Evolutionary conservation across 1,140 invertebrate species (phyloP).

Genomic region (Drosophila biarmipes): DNA sequence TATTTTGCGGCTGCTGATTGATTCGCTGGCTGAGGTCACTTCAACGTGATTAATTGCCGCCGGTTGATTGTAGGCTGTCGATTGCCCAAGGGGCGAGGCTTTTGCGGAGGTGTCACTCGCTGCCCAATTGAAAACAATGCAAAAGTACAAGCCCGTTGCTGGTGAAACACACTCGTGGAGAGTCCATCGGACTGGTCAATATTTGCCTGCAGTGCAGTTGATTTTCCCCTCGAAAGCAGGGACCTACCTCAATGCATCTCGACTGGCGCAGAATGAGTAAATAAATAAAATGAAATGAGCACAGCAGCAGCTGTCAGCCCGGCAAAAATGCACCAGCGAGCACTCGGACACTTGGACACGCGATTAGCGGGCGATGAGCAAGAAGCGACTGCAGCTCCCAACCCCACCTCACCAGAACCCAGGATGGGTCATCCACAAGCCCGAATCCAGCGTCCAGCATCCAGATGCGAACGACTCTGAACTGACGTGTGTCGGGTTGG

Average conservation of each 20-base stretch:
- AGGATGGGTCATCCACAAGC: background rate
- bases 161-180: constrained; percentile 4
- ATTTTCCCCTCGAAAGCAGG: background rate
- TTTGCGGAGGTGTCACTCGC: constrained; percentile 36
- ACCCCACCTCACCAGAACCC: background rate
- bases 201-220: constrained; percentile 36
- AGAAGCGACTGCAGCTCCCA: background rate
- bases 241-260: constrained; percentile 59
- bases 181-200: constrained; percentile 16
- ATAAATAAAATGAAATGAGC: constrained; percentile 49
- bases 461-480: constrained; percentile 43
- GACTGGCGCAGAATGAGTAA: constrained; percentile 36
- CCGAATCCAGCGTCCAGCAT: background rate
- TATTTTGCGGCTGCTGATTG: constrained; percentile 57
- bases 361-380: constrained; percentile 35
- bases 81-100: constrained; percentile 4
- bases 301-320: constrained; percentile 57
- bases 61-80: constrained; percentile 11
- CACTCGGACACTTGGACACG: constrained; percentile 19
- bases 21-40: constrained; percentile 78
- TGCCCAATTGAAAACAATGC: constrained; percentile 44
- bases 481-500: constrained; percentile 58
- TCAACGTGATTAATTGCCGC: constrained; percentile 75
- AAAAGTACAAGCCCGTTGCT: constrained; percentile 16
- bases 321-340: constrained; percentile 25